phyloP scores from a whole-genome alignment of 2,797 vertebrate genomes.

The Anomalospiza imberbis region DNA sequence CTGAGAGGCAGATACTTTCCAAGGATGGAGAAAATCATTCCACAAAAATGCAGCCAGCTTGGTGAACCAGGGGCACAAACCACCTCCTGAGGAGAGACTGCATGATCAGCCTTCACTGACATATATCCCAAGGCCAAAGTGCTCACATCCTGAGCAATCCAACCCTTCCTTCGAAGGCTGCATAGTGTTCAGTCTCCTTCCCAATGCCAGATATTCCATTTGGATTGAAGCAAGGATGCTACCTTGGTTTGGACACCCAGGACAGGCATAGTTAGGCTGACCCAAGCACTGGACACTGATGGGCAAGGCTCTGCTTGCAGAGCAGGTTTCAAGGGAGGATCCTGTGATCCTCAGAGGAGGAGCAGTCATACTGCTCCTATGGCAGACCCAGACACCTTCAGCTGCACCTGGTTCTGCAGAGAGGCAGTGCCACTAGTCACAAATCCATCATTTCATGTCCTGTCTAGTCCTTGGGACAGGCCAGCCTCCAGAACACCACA shows the following conservation, averaged over 20 bases:
- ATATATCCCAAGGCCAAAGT: rapidly evolving
- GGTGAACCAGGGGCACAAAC: not conserved
- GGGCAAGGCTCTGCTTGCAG: rapidly evolving
- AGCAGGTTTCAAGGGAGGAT: not conserved
- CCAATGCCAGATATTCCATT: not conserved
- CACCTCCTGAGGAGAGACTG: not conserved
- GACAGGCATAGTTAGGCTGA: not conserved
- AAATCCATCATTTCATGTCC: not conserved
- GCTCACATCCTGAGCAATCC: not conserved
- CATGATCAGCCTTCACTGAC: not conserved
- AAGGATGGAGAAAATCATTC: not conserved
- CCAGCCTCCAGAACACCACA: not conserved
- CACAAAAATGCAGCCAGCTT: not conserved
- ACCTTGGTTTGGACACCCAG: not conserved
- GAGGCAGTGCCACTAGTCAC: not conserved
- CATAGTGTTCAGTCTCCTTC: not conserved
- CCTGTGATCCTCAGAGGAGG: not conserved
- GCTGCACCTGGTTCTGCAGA: not conserved
- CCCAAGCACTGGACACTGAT: rapidly evolving
- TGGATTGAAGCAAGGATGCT: not conserved
- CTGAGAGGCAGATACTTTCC: not conserved
- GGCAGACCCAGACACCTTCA: not conserved
- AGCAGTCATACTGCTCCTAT: not conserved
- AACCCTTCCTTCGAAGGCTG: not conserved
- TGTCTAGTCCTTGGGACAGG: not conserved